Evolutionary conservation across 2,797 vertebrate genomes (phyloP).

Genomic region (Schizothorax lantsangensis): DNA sequence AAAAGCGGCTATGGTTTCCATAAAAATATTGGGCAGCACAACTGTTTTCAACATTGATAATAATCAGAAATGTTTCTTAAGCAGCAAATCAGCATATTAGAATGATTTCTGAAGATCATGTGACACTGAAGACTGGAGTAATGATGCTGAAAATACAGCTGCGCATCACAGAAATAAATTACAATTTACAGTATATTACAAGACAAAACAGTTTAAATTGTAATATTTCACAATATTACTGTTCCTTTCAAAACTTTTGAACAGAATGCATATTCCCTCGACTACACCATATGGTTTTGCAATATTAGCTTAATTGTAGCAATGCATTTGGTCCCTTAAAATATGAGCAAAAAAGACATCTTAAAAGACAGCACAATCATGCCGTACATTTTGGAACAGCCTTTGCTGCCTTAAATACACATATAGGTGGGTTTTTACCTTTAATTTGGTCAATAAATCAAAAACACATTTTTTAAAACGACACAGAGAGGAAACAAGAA

Average conservation of each 20-base stretch:
- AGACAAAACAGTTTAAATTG: background rate
- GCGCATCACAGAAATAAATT: too few species aligned
- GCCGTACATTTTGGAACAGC: background rate
- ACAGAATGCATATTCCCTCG: background rate
- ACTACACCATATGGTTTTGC: background rate
- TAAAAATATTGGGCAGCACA: too few species aligned
- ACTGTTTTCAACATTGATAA: too few species aligned
- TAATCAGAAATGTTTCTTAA: too few species aligned
- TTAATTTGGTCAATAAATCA: conserved; percentile 55
- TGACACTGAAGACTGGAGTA: background rate
- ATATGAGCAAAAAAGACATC: background rate
- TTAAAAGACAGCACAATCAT: background rate
- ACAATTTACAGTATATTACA: background rate
- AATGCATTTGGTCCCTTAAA: background rate
- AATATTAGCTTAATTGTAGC: background rate
- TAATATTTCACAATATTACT: background rate
- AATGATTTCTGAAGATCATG: background rate
- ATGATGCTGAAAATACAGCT: background rate
- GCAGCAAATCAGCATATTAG: too few species aligned
- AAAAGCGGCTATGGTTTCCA: too few species aligned
- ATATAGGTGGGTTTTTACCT: conserved; percentile 20
- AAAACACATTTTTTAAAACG: conserved; percentile 36
- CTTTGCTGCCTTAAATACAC: too few species aligned
- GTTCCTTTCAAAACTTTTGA: background rate
- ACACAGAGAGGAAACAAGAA: conserved; percentile 45